phyloP scores from a whole-genome alignment of 2,888 invertebrate species.

The Romanomermis culicivorax region DNA sequence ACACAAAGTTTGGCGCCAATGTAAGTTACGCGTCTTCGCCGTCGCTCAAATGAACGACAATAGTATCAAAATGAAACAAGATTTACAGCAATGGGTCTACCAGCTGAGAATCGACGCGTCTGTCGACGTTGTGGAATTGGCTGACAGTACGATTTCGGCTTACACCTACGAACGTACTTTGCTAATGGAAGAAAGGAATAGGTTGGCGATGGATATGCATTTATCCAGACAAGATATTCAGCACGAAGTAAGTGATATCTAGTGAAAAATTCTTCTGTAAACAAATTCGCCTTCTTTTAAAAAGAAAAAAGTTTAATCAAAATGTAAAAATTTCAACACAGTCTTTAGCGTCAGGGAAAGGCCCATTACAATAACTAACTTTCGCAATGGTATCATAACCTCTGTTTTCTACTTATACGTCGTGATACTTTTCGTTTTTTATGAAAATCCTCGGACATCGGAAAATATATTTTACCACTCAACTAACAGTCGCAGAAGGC shows the following conservation, averaged over 20 bases:
- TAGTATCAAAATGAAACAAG: constrained; percentile 97
- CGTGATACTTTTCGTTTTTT: no score
- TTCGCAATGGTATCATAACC: no score
- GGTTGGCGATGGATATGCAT: constrained; percentile 47
- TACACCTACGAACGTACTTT: constrained; percentile 94
- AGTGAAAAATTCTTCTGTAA: no score
- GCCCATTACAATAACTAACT: no score
- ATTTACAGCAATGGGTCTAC: constrained; percentile 77
- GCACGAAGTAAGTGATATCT: constrained; percentile 4
- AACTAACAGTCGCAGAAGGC: no score
- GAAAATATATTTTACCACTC: no score
- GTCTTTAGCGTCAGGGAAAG: no score
- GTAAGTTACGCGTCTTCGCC: constrained; percentile 92
- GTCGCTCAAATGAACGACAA: constrained; percentile 98
- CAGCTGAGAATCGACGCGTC: constrained; percentile 80
- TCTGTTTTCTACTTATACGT: no score
- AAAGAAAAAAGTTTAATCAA: no score
- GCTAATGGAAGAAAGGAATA: constrained; percentile 96
- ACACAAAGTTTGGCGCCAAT: constrained; percentile 57
- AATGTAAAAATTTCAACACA: no score
- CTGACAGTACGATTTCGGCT: constrained; percentile 89
- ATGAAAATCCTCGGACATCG: no score
- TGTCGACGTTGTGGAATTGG: constrained; percentile 42
- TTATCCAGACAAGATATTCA: not conserved
- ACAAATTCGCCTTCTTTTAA: no score